Conservation (phyloP, 1,140 invertebrate genomes). For the Hesperophylax magnus region DNA sequence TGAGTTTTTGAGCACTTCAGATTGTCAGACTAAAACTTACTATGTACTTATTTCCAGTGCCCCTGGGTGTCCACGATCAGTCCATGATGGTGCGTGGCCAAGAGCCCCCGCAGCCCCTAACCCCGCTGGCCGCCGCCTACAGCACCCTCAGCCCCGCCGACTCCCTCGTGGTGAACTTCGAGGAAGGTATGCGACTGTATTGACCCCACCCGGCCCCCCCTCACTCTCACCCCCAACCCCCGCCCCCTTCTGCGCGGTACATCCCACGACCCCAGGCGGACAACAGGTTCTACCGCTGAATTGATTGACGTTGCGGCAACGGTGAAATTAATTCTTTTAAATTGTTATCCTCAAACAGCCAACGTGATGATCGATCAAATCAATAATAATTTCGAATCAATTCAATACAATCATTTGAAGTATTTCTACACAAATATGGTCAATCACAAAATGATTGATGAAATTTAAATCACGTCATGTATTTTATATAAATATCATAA, state of each 20-base stretch:
- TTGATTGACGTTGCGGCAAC: too few relatives aligned
- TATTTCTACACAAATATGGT: too few relatives aligned
- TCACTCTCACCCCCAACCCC: background rate
- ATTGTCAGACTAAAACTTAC: too few relatives aligned
- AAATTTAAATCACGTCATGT: too few relatives aligned
- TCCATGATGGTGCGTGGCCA: slow-evolving; percentile 27
- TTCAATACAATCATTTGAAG: too few relatives aligned
- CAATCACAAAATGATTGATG: too few relatives aligned
- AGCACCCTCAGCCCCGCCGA: slow-evolving; percentile 46
- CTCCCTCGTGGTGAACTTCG: slow-evolving; percentile 54
- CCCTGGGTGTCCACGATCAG: slow-evolving; percentile 31
- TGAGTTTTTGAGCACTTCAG: too few relatives aligned
- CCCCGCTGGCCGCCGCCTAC: slow-evolving; percentile 48
- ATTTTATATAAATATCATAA: too few relatives aligned
- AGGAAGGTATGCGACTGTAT: slow-evolving; percentile 58
- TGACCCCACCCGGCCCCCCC: slow-evolving; percentile 35
- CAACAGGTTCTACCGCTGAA: background rate
- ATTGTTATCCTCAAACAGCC: too few relatives aligned
- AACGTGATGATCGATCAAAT: too few relatives aligned
- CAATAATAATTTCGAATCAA: too few relatives aligned
- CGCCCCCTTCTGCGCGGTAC: background rate
- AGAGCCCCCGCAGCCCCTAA: slow-evolving; percentile 40
- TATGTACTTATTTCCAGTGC: slow-evolving; percentile 24
- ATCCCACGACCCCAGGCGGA: background rate
- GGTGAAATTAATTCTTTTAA: too few relatives aligned